A percentile compares a stretch with the other conserved stretches of the same genome.
Conservation (phyloP, 1,140 invertebrate species). For the Solen grandis region DNA sequence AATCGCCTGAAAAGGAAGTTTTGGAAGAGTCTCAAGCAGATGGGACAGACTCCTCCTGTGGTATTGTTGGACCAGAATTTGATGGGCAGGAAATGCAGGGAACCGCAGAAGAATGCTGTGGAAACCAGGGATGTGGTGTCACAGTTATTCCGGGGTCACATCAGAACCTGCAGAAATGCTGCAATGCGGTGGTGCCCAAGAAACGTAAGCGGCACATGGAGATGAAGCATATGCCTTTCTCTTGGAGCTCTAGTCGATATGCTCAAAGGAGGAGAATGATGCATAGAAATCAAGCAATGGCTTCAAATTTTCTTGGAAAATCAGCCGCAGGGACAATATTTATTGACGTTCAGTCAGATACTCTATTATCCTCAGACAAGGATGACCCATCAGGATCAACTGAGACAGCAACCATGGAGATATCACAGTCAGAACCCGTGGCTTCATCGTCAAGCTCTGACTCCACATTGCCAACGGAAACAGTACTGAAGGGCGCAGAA, state of each 20-base stretch:
- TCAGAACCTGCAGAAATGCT: conserved; percentile 73
- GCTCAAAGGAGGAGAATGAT: conserved; percentile 33
- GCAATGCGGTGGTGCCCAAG: conserved; percentile 76
- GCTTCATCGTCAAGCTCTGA: neutral
- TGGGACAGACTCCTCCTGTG: too few species aligned
- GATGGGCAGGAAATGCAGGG: neutral
- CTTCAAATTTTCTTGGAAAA: neutral
- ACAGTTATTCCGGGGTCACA: conserved; percentile 71
- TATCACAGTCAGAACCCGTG: neutral
- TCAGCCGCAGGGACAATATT: conserved; percentile 58
- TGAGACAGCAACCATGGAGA: neutral
- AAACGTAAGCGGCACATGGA: conserved; percentile 78
- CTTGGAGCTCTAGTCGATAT: conserved; percentile 41
- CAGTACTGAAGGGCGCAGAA: conserved; percentile 1
- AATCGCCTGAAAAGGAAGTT: too few species aligned
- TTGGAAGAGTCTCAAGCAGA: too few species aligned
- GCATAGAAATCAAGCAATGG: conserved; percentile 15
- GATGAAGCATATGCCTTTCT: conserved; percentile 68
- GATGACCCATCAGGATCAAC: neutral
- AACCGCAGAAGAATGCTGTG: conserved; percentile 63
- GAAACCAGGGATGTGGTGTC: conserved; percentile 68
- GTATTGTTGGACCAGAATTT: too few species aligned
- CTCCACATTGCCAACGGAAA: neutral
- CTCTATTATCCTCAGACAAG: conserved; percentile 9
- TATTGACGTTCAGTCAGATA: conserved; percentile 60